These are phyloP conservation scores for Atherinosoma microstoma DNA, from an alignment of 2,797 vertebrate genomes.

Conservation along the genomic window DNA sequence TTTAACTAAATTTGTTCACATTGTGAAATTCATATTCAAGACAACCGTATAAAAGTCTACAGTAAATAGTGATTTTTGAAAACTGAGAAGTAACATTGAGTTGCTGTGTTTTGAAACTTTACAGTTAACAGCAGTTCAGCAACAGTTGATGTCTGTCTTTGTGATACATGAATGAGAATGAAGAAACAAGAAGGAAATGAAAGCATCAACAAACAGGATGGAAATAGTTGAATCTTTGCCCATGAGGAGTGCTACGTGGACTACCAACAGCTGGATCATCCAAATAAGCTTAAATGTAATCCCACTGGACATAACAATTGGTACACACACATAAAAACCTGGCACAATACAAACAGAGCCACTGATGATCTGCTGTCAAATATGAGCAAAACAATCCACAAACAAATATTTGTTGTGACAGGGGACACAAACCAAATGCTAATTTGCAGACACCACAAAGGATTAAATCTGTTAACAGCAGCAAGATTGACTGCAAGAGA, in stretches of 20 bases:
- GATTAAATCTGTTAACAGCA: slow-evolving; percentile 60
- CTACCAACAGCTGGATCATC: slow-evolving; percentile 25
- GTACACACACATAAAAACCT: slow-evolving; percentile 28
- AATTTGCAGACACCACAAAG: slow-evolving; percentile 61
- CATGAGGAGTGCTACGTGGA: slow-evolving; percentile 45
- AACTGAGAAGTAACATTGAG: background rate
- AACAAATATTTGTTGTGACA: slow-evolving; percentile 74
- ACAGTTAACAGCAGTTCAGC: background rate
- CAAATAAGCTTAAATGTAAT: slow-evolving; percentile 39
- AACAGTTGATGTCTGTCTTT: background rate
- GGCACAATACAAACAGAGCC: slow-evolving; percentile 42
- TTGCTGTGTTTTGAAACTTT: background rate
- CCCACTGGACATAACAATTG: slow-evolving; percentile 33
- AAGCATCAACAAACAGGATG: slow-evolving; percentile 13
- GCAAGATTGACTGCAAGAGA: slow-evolving; percentile 56
- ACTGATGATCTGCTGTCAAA: slow-evolving; percentile 69
- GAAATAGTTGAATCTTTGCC: slow-evolving; percentile 44
- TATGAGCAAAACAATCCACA: slow-evolving; percentile 68
- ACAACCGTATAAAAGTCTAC: background rate
- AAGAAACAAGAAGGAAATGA: background rate
- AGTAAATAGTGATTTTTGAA: background rate
- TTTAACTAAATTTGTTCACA: background rate
- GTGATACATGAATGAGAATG: background rate
- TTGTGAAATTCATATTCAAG: background rate
- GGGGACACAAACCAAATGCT: slow-evolving; percentile 66